Evolutionary conservation across 2,113 vertebrate species (phyloP).

Genomic region (Benitochromis conjunctus): DNA sequence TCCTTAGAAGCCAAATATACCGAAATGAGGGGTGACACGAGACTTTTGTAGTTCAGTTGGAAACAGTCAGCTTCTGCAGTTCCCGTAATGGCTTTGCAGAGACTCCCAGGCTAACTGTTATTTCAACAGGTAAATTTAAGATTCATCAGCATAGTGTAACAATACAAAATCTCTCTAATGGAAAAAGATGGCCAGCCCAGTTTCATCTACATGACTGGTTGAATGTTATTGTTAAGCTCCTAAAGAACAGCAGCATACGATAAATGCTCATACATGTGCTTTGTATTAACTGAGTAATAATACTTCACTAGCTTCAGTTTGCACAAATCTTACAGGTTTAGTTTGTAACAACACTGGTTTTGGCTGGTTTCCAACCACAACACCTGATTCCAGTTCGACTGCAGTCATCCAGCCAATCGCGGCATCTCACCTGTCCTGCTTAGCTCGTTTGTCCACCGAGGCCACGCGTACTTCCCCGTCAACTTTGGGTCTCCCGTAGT

Average conservation of each 20-base stretch:
- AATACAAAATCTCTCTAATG: not conserved
- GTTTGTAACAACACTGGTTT: not conserved
- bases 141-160: not conserved
- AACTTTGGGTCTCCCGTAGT: constrained; percentile 91
- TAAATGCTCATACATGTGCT: not conserved
- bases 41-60: not conserved
- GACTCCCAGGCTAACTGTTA: not conserved
- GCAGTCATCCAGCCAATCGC: not conserved
- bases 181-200: not conserved
- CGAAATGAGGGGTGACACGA: not conserved
- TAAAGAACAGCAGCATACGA: not conserved
- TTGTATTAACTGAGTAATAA: not conserved
- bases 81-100: not conserved
- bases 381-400: not conserved
- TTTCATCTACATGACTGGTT: not conserved
- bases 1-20: not conserved
- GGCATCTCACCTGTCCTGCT: constrained; percentile 90
- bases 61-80: not conserved
- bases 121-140: not conserved
- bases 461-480: constrained; percentile 92
- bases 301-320: not conserved
- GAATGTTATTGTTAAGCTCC: not conserved
- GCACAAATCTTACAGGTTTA: not conserved
- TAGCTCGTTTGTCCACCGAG: constrained; percentile 90
- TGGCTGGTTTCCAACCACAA: not conserved